A percentile compares a stretch with the other conserved stretches of the same genome.
Evolutionary conservation across 2,113 vertebrate species (phyloP).

Genomic region (Sapajus apella): DNA sequence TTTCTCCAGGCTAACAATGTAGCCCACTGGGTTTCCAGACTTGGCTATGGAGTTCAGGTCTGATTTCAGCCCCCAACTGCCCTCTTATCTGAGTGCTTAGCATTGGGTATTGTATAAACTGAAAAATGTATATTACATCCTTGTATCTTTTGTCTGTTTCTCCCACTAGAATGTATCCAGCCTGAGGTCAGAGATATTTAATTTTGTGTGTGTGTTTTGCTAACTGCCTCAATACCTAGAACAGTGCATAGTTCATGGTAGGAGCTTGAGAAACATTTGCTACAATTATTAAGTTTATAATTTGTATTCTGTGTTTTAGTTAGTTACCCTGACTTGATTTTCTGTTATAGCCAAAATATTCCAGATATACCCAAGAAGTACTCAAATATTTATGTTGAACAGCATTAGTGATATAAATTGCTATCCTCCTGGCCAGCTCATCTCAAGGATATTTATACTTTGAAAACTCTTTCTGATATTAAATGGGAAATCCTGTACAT

Average conservation of each 20-base stretch:
- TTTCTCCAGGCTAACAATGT: not conserved
- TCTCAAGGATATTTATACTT: not conserved
- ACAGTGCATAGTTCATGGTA: not conserved
- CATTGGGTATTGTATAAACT: not conserved
- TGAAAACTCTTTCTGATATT: not conserved
- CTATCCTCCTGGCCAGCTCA: not conserved
- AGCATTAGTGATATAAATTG: not conserved
- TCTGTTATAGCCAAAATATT: not conserved
- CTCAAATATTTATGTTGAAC: not conserved
- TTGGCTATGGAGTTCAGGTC: not conserved
- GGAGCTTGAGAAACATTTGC: not conserved
- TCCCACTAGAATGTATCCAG: not conserved
- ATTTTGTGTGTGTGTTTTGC: not conserved
- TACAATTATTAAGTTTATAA: not conserved
- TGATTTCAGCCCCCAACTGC: not conserved
- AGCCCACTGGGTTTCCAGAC: not conserved
- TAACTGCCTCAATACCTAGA: not conserved
- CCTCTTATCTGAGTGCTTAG: not conserved
- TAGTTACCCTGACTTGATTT: constrained; percentile 5
- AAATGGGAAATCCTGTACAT: not conserved
- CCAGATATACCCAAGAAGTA: not conserved
- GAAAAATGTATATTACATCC: too few relatives aligned
- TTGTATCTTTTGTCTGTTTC: not conserved
- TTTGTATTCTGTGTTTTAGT: not conserved
- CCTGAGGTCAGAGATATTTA: not conserved